These are phyloP conservation scores for Xenentodon cancila DNA, from an alignment of 2,797 vertebrate species.

Conservation along the genomic window DNA sequence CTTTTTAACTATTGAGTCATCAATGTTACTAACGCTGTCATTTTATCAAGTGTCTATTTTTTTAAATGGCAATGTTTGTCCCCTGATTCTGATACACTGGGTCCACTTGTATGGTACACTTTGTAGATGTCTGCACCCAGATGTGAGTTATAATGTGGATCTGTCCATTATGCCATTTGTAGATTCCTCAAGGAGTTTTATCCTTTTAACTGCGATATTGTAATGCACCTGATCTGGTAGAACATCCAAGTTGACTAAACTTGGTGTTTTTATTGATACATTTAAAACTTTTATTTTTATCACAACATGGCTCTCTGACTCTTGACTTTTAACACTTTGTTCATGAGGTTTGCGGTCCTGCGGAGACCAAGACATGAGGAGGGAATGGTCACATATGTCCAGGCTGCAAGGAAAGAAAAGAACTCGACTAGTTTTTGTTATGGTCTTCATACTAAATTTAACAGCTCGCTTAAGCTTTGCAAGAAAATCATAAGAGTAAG, in stretches of 20 bases:
- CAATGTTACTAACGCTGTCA: slow-evolving; percentile 77
- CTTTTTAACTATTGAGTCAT: slow-evolving; percentile 75
- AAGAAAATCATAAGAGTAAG: too few relatives aligned
- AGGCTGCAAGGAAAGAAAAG: too few relatives aligned
- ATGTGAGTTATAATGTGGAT: slow-evolving; percentile 71
- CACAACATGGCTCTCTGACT: slow-evolving; percentile 67
- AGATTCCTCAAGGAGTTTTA: slow-evolving; percentile 83
- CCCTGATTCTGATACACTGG: slow-evolving; percentile 69
- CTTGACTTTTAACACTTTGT: slow-evolving; percentile 38
- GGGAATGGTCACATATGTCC: not conserved
- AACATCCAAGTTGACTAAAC: slow-evolving; percentile 75
- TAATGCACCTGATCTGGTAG: slow-evolving; percentile 81
- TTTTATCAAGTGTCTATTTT: slow-evolving; percentile 75
- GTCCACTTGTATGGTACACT: slow-evolving; percentile 72
- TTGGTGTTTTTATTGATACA: slow-evolving; percentile 78
- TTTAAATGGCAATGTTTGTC: slow-evolving; percentile 75
- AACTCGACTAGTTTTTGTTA: too few relatives aligned
- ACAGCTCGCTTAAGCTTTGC: too few relatives aligned
- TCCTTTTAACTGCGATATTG: slow-evolving; percentile 78
- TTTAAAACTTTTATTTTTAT: slow-evolving; percentile 86
- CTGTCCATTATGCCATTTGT: slow-evolving; percentile 80
- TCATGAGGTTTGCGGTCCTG: not conserved
- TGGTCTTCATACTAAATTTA: too few relatives aligned
- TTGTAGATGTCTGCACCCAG: slow-evolving; percentile 75
- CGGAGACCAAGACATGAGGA: not conserved